These are phyloP conservation scores for Sylvia borin DNA, from an alignment of 2,797 vertebrate genomes.

Conservation along the genomic window DNA sequence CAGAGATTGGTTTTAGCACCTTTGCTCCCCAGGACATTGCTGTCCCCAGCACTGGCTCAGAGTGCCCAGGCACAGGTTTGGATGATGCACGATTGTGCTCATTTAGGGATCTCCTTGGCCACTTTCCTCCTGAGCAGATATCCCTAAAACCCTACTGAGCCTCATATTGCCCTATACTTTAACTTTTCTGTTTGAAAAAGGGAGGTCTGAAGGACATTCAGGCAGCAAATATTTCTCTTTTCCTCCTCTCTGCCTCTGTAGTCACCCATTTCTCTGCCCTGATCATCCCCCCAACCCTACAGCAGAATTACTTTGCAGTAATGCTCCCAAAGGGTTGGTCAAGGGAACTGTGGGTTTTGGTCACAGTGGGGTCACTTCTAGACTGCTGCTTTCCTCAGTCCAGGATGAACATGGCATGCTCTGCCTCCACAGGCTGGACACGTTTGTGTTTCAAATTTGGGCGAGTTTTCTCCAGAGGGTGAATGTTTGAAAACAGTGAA, in stretches of 20 bases:
- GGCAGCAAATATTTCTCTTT: background rate
- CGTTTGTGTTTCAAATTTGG: background rate
- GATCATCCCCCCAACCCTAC: background rate
- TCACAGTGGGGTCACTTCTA: rapidly evolving
- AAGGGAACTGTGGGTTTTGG: background rate
- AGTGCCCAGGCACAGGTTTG: background rate
- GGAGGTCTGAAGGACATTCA: background rate
- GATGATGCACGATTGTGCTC: background rate
- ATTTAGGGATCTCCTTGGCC: background rate
- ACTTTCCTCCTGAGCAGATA: background rate
- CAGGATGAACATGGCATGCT: rapidly evolving
- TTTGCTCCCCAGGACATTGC: conserved; percentile 38
- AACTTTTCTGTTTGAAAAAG: background rate
- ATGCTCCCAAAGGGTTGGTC: background rate
- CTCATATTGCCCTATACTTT: background rate
- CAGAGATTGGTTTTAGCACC: conserved; percentile 53
- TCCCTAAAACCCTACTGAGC: background rate
- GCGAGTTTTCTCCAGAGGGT: rapidly evolving
- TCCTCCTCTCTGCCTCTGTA: background rate
- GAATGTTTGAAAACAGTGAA: background rate
- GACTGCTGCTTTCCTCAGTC: background rate
- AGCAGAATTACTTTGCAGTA: background rate
- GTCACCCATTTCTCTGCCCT: background rate
- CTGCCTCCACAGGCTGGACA: background rate
- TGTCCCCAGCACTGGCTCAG: background rate